phyloP scores from a whole-genome alignment of 2,113 vertebrate genomes.

The Megaceryle torquata region DNA sequence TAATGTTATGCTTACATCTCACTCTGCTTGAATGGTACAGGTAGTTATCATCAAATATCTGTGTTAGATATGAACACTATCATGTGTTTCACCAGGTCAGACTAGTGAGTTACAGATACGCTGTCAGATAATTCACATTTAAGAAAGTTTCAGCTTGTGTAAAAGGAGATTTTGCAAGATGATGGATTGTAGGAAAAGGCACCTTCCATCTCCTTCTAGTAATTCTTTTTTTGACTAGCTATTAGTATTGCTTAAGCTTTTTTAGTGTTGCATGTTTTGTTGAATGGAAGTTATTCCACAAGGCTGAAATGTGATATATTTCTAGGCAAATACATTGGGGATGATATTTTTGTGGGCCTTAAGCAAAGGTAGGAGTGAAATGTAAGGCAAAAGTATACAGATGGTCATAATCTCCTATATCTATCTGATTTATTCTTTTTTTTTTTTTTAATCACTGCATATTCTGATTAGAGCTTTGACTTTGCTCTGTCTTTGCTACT shows the following conservation, averaged over 20 bases:
- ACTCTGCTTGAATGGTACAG: background rate
- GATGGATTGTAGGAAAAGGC: background rate
- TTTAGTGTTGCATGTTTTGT: background rate
- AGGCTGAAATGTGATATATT: background rate
- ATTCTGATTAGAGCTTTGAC: constrained; percentile 76
- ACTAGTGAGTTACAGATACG: background rate
- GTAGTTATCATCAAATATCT: background rate
- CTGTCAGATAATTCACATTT: rapidly evolving
- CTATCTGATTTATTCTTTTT: constrained; percentile 47
- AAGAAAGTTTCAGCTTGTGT: background rate
- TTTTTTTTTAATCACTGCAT: constrained; percentile 48
- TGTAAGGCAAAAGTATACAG: constrained; percentile 18
- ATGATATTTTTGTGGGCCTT: background rate
- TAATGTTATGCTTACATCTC: rapidly evolving
- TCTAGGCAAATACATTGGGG: background rate
- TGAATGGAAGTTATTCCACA: background rate
- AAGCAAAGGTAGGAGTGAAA: background rate
- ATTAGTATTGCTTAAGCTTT: background rate
- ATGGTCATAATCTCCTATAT: constrained; percentile 48
- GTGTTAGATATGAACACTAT: rapidly evolving
- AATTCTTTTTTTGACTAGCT: background rate
- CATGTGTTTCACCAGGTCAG: background rate
- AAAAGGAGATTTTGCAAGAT: background rate
- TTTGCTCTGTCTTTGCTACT: constrained; percentile 71
- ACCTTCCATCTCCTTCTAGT: background rate